Base-by-base conservation (phyloP, 2,113 vertebrate species). In the Perca flavescens region DNA sequence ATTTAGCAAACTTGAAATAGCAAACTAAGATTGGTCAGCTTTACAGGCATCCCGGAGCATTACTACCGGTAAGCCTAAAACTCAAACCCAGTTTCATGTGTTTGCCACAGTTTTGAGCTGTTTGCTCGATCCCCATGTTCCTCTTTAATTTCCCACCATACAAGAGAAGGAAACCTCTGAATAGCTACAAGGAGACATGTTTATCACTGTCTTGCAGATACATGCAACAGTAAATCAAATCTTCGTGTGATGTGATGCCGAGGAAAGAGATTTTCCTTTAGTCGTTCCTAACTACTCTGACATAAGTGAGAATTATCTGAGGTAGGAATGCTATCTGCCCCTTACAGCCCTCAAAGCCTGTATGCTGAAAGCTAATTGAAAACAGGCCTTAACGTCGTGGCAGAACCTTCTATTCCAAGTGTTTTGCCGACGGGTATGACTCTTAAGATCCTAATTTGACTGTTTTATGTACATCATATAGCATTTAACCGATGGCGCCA, bases 121-220 rank as follows among this genome's bases (percentile, higher is more conserved):
- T 70, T 87, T 79, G 19, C 72, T 77, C 47, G 25, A 68, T 71
- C 72, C 49, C n/a, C 63, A 13, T 74, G 28, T 84, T 80, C 57
- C 61, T 57, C 9, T 34, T 46, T 67, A 63, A 69, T 88, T 80
- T 72, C 52, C 67, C 43, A 34, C 46, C 67, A 58, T 52, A 75
- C 56, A 76, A 79, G 64, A 74, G 79, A 62, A 28, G 60, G 70
- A 78, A 82, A 68, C 40, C 64, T 19, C 47, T 58, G 62, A 83
- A 85, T 77, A 71, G 80, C 87, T 74, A 2, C 12, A 69, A 74
- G 79, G 76, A 88, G 83, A 87, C 67, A 47, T 84, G 72, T 92
- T 92, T 93, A 93, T 93, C 90, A 79, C 82, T 78, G 84, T 77
- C 52, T 40, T 77, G 82, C 90, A 92, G 89, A 88, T 70, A 66